Percentiles rank a stretch among this genome's conserved stretches.
Evolutionary conservation across 2,797 vertebrate genomes (phyloP).

Genomic region (Sebastes hopkinsi): DNA sequence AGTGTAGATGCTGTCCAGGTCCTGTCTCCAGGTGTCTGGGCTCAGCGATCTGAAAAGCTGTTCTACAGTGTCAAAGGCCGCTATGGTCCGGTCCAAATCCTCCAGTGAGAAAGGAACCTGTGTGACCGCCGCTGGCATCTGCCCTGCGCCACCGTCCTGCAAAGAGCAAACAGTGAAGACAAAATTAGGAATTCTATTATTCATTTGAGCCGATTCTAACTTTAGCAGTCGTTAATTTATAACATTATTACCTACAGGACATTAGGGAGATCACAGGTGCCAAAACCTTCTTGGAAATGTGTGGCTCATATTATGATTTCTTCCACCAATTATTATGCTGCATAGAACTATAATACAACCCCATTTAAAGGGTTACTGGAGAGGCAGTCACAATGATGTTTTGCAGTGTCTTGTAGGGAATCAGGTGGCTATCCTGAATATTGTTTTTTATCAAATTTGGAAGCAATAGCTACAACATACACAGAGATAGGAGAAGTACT

Average conservation of each 20-base stretch:
- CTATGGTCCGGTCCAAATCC: constrained; percentile 89
- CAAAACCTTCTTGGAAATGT: neutral
- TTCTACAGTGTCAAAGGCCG: constrained; percentile 92
- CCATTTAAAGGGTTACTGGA: neutral
- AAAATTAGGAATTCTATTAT: neutral
- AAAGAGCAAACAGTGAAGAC: constrained; percentile 2
- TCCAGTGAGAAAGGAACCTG: constrained; percentile 86
- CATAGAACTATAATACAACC: neutral
- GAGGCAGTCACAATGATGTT: neutral
- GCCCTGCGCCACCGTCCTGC: constrained; percentile 42
- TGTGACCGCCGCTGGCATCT: constrained; percentile 77
- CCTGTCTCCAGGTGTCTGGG: constrained; percentile 93
- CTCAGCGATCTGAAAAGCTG: constrained; percentile 91
- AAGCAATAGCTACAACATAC: neutral
- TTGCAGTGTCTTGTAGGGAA: neutral
- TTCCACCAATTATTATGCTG: neutral
- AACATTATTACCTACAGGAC: neutral
- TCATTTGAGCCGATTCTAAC: neutral
- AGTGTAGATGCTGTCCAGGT: constrained; percentile 91
- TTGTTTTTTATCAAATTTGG: neutral
- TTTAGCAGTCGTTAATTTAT: neutral
- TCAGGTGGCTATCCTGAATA: neutral
- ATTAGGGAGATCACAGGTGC: neutral
- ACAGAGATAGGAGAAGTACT: neutral
- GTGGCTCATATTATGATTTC: neutral